Evolutionary conservation across 2,113 vertebrate genomes (phyloP).

Genomic region (Phrynosoma blainvillii): DNA sequence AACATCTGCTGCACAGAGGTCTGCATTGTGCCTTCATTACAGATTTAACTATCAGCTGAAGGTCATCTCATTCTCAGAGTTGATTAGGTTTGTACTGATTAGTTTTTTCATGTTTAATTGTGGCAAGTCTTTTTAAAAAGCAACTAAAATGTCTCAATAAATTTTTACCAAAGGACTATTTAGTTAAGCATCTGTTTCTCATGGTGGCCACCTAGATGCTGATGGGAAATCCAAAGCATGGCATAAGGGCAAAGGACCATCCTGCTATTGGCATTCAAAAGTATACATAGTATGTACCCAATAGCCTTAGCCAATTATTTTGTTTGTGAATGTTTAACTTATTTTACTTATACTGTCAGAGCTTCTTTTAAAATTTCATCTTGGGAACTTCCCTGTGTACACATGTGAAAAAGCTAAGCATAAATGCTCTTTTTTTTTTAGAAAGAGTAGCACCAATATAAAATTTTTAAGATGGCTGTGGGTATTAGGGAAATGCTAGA

Average conservation of each 20-base stretch:
- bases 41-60: neutral
- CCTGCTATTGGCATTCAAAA: neutral
- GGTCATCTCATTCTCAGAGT: neutral
- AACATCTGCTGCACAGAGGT: neutral
- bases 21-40: neutral
- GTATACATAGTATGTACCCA: neutral
- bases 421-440: neutral
- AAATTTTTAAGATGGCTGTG: neutral
- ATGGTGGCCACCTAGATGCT: neutral
- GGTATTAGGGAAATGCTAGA: neutral
- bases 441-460: neutral
- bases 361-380: neutral
- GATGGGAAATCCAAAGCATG: neutral
- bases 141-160: no score
- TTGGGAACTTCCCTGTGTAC: neutral
- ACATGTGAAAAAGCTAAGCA: neutral
- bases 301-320: neutral
- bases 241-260: neutral
- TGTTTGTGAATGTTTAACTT: no score
- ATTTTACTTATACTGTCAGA: neutral
- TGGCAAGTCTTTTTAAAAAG: neutral
- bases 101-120: neutral
- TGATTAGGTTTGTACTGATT: neutral
- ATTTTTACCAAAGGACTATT: neutral
- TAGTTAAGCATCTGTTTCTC: neutral